Base-by-base conservation (phyloP, 2,113 vertebrate species). In the Cyanistes caeruleus region DNA sequence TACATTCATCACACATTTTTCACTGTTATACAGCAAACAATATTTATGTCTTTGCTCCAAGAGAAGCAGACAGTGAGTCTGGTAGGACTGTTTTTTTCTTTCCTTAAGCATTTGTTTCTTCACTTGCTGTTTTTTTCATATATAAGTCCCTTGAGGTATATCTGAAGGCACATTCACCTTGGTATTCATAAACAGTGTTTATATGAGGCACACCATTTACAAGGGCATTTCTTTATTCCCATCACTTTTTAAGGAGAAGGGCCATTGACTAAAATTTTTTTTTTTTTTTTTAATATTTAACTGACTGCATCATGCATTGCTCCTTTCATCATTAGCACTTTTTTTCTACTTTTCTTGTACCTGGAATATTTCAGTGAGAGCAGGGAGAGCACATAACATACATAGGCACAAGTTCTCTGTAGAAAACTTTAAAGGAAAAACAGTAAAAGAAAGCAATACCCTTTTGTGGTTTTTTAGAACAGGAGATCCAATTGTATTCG, bases 21-120 rank as follows among this genome's bases (percentile, higher is more conserved):
- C 94, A 95, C 80, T 70, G 65, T 80, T 97, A 92, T 8, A 63
- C 88, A 85, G 95, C 91, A 97, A 98, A 97, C 84, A 93, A 64
- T 97, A 98, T 97, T 97, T 97, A 97, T 89, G 94, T 79, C 93
- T 96, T 91, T 95, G 55, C 77, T 95, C 79, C 85, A 96, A 97
- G 85, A 72, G 95, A 93, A 95, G 94, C 91, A 97, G 97, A 95
- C 97, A 96, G 3, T 41, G 91, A 97, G 90, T 97, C 97, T 96
- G 97, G 97, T 70, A 93, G 67, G 69, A 84, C 15, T 91, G 74
- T 33, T 60, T 79, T 39, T 92, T 89, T 44, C 6, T 41, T 90
- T 84, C 58, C 78, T 68, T 25, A 91, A 69, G 65, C 65, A 79
- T 82, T 91, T 95, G 59, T 91, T 94, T 70, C 84, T 74, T 75